Evolutionary conservation across 2,888 invertebrate genomes (phyloP).

Genomic region (Aricia artaxerxes): DNA sequence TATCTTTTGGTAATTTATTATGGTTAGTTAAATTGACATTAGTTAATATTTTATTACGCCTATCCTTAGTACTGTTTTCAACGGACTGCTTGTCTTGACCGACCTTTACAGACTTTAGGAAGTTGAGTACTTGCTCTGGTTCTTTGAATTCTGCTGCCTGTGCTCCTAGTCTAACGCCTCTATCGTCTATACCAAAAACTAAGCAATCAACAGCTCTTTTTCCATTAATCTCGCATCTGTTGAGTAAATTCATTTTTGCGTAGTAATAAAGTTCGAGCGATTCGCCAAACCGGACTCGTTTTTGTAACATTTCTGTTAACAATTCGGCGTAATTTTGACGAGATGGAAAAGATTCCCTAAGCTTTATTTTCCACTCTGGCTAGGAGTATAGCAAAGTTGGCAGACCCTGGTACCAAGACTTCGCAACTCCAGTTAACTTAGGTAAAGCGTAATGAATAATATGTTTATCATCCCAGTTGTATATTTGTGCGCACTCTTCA

Average conservation of each 20-base stretch:
- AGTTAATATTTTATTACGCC: neutral
- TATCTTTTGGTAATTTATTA: neutral
- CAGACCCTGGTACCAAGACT: constrained; percentile 39
- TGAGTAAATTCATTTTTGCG: too few relatives aligned
- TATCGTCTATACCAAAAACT: constrained; percentile 42
- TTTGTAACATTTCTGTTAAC: too few relatives aligned
- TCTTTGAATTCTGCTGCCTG: constrained; percentile 32
- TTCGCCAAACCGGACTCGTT: too few relatives aligned
- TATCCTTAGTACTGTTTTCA: constrained; percentile 33
- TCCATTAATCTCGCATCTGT: constrained; percentile 33
- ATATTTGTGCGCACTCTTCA: constrained; percentile 42
- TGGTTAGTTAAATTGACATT: neutral
- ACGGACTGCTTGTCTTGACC: constrained; percentile 33
- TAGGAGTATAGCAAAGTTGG: too few relatives aligned
- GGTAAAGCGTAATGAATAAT: constrained; percentile 43
- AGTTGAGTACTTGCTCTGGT: constrained; percentile 26
- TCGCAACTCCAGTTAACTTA: constrained; percentile 40
- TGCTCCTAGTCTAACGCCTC: constrained; percentile 40
- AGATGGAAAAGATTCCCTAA: neutral
- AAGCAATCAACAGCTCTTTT: constrained; percentile 43
- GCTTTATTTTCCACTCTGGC: too few relatives aligned
- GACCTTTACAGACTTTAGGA: constrained; percentile 32
- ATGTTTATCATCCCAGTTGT: constrained; percentile 41
- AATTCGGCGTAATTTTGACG: constrained; percentile 38
- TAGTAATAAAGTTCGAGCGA: too few relatives aligned